Percentiles rank a stretch among this genome's conserved stretches.
Conservation (phyloP, 1,140 invertebrate genomes). For the Asbolus verrucosus region DNA sequence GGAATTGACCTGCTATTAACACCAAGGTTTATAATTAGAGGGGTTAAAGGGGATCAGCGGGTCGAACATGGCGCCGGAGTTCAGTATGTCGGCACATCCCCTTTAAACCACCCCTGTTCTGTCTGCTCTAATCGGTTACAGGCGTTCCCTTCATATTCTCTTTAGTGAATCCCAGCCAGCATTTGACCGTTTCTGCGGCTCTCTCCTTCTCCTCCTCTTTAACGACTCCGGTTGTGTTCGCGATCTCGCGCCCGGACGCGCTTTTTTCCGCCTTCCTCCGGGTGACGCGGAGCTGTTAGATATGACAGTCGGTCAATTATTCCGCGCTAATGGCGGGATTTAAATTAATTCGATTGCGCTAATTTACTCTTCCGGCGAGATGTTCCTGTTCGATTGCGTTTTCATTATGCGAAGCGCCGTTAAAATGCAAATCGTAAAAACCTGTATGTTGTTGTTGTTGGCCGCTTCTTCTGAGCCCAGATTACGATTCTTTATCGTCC, state of each 20-base stretch:
- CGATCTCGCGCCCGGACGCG: too few relatives aligned
- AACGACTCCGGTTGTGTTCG: too few relatives aligned
- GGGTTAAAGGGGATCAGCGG: conserved; percentile 55
- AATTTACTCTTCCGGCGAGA: too few relatives aligned
- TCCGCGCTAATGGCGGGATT: conserved; percentile 15
- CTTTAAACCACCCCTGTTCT: conserved; percentile 56
- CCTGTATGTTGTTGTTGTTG: conserved; percentile 49
- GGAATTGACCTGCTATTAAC: conserved; percentile 63
- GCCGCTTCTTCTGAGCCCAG: too few relatives aligned
- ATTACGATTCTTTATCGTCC: conserved; percentile 24
- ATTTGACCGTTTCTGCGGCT: conserved; percentile 29
- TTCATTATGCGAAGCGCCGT: conserved; percentile 41
- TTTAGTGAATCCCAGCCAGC: conserved; percentile 47
- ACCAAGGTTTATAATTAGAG: conserved; percentile 62
- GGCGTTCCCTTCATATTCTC: conserved; percentile 54
- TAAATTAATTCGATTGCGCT: conserved; percentile 23
- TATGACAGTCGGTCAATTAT: not conserved
- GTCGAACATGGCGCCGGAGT: conserved; percentile 46
- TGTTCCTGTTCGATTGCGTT: too few relatives aligned
- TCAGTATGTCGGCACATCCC: conserved; percentile 54
- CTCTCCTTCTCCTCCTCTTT: not conserved
- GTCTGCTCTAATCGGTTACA: conserved; percentile 59
- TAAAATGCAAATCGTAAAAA: conserved; percentile 53
- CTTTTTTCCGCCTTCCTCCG: too few relatives aligned
- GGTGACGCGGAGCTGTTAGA: not conserved